Evolutionary conservation across 2,113 vertebrate genomes (phyloP).

Genomic region (Mellivora capensis): DNA sequence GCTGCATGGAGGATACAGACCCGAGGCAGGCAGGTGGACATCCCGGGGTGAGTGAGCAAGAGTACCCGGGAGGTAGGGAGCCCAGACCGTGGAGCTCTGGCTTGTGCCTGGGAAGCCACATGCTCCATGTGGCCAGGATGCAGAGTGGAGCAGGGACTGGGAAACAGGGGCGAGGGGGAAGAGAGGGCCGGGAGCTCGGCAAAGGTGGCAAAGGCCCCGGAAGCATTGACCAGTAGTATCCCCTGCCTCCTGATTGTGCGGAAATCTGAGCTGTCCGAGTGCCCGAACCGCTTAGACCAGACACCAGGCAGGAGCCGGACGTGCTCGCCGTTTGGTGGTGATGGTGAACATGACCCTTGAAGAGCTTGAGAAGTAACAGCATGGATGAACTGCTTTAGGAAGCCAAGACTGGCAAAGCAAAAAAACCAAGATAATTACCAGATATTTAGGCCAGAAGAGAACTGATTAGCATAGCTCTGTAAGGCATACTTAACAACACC

Average conservation of each 20-base stretch:
- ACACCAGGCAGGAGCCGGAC: accelerated
- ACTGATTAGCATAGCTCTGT: slow-evolving; percentile 74
- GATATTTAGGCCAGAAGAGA: slow-evolving; percentile 77
- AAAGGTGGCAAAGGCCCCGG: accelerated
- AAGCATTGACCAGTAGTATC: not conserved
- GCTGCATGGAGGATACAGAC: accelerated
- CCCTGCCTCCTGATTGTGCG: not conserved
- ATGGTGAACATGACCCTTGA: not conserved
- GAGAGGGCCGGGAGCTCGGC: not conserved
- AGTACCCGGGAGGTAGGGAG: not conserved
- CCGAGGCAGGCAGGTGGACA: not conserved
- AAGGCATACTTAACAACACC: slow-evolving; percentile 71
- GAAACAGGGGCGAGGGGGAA: too few relatives aligned
- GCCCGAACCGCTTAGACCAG: accelerated
- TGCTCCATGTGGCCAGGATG: accelerated
- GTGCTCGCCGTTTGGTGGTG: accelerated
- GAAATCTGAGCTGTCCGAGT: not conserved
- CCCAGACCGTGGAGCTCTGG: not conserved
- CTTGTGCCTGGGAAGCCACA: not conserved
- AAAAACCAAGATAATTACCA: slow-evolving; percentile 75
- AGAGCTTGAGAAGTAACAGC: not conserved
- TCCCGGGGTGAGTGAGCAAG: accelerated
- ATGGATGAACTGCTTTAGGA: slow-evolving; percentile 51
- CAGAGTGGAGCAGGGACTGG: too few relatives aligned
- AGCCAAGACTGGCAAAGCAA: slow-evolving; percentile 66